A percentile compares a stretch with the other conserved stretches of the same genome.
These are phyloP conservation scores for Homarus americanus DNA, from an alignment of 1,140 invertebrate genomes.

Conservation along the genomic window DNA sequence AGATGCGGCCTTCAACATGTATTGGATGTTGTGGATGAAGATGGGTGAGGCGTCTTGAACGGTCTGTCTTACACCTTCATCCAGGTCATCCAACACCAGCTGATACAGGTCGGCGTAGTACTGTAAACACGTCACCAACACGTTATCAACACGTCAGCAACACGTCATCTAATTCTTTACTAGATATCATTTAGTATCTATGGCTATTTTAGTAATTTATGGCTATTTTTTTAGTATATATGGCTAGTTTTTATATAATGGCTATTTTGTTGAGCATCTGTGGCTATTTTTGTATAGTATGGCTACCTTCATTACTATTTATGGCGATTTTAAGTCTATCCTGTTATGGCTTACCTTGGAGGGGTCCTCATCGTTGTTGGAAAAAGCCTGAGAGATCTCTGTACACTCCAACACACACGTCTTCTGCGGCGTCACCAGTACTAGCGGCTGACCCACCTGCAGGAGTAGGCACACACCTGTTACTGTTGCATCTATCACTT, in stretches of 20 bases:
- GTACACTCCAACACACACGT: slow-evolving; percentile 76
- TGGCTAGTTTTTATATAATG: too few species aligned
- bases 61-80: slow-evolving; percentile 20
- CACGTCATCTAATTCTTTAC: too few species aligned
- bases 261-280: too few species aligned
- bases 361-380: slow-evolving; percentile 71
- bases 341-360: slow-evolving; percentile 76
- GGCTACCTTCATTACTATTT: too few species aligned
- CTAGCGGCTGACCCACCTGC: slow-evolving; percentile 76
- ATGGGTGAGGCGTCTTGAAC: slow-evolving; percentile 26
- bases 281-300: too few species aligned
- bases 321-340: too few species aligned
- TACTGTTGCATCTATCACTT: too few species aligned
- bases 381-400: slow-evolving; percentile 76
- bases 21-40: slow-evolving; percentile 58
- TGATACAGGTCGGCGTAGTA: slow-evolving; percentile 65
- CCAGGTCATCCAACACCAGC: slow-evolving; percentile 47
- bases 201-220: too few species aligned
- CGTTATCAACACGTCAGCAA: too few species aligned
- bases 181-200: too few species aligned
- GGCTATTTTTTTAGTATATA: too few species aligned
- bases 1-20: slow-evolving; percentile 55
- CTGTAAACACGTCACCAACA: slow-evolving; percentile 4
- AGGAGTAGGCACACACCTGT: too few species aligned
- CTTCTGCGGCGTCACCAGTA: slow-evolving; percentile 76